Conservation (phyloP, 2,113 vertebrate genomes). For the Okapia johnstoni region DNA sequence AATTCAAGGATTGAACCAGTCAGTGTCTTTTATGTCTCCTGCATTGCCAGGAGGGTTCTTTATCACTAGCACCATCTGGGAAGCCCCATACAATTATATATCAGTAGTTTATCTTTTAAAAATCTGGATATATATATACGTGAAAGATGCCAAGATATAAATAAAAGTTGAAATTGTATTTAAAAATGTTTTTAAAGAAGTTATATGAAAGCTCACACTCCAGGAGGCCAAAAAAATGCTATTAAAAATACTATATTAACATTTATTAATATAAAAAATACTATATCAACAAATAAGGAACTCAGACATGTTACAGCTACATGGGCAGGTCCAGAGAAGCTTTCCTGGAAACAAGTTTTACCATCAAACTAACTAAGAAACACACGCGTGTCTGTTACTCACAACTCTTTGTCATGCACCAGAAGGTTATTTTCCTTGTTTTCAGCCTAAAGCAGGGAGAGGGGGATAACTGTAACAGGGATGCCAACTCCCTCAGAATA, state of each 20-base stretch:
- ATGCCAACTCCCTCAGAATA: neutral
- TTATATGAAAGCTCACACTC: neutral
- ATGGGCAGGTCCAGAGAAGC: neutral
- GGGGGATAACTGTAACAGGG: neutral
- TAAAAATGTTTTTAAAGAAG: neutral
- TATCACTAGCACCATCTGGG: neutral
- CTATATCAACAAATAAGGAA: neutral
- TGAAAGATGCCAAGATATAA: neutral
- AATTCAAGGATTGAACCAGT: neutral
- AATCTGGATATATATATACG: neutral
- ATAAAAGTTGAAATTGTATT: neutral
- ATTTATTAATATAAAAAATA: neutral
- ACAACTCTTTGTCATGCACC: neutral
- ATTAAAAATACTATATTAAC: neutral
- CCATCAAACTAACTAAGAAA: neutral
- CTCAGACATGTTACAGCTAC: neutral
- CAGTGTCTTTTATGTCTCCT: neutral
- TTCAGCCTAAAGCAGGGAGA: neutral
- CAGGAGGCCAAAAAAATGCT: neutral
- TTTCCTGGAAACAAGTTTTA: neutral
- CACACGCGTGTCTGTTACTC: neutral
- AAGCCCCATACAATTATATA: neutral
- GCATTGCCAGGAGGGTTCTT: neutral
- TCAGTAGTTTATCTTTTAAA: neutral
- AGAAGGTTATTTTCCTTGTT: neutral